A percentile compares a stretch with the other conserved stretches of the same genome.
These are phyloP conservation scores for Eumerus sabulonum DNA, from an alignment of 2,888 invertebrate genomes.

Conservation along the genomic window DNA sequence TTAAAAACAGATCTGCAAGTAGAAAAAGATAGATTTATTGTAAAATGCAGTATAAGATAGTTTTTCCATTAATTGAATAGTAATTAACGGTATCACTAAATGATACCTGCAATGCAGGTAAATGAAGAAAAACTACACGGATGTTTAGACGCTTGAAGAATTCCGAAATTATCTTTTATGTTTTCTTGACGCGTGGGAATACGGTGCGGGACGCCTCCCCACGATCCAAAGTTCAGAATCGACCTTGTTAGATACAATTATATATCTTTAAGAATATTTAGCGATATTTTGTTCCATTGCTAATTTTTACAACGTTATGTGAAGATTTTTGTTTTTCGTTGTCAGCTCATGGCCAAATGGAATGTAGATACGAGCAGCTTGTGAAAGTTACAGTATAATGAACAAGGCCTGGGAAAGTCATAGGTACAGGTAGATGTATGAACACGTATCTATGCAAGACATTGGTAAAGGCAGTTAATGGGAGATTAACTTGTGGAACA, in stretches of 20 bases:
- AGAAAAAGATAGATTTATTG: constrained; percentile 22
- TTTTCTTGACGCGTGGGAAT: constrained; percentile 27
- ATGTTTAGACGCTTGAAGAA: too few relatives aligned
- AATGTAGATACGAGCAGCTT: constrained; percentile 4
- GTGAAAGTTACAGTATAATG: constrained; percentile 48
- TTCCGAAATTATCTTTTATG: too few relatives aligned
- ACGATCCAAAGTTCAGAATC: constrained; percentile 20
- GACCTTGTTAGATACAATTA: constrained; percentile 46
- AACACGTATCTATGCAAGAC: constrained; percentile 19
- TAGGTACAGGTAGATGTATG: constrained; percentile 6
- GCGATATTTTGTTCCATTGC: constrained; percentile 25
- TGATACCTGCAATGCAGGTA: too few relatives aligned
- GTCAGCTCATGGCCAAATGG: neutral
- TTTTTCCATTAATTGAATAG: constrained; percentile 11
- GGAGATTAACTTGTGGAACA: too few relatives aligned
- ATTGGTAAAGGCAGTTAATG: too few relatives aligned
- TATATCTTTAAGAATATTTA: constrained; percentile 24
- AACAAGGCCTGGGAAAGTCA: constrained; percentile 32
- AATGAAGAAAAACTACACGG: too few relatives aligned
- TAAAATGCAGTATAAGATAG: too few relatives aligned
- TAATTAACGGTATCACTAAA: constrained; percentile 22
- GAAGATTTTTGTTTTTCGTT: neutral
- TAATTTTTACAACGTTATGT: constrained; percentile 1
- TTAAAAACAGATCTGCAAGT: constrained; percentile 25
- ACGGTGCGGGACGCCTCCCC: constrained; percentile 16